Evolutionary conservation across 1,140 invertebrate species (phyloP).

Genomic region (Drosophila melanica): DNA sequence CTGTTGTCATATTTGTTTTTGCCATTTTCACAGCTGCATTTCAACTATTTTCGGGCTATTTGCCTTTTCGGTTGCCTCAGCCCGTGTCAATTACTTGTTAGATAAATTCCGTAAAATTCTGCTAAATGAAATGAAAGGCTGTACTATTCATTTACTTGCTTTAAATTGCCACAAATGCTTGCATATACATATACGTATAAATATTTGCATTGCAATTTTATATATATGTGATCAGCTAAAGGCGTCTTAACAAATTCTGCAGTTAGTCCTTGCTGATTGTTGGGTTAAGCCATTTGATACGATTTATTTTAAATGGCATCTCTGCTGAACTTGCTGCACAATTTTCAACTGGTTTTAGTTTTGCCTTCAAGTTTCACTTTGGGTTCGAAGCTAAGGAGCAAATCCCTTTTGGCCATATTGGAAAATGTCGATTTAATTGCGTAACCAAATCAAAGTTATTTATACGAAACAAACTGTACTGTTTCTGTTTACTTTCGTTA

Average conservation of each 20-base stretch:
- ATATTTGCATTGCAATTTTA: slow-evolving; percentile 12
- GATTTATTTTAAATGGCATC: slow-evolving; percentile 28
- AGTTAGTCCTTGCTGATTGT: slow-evolving; percentile 13
- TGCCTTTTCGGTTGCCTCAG: slow-evolving; percentile 16
- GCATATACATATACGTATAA: background rate
- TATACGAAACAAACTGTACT: background rate
- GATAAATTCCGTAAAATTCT: slow-evolving; percentile 52
- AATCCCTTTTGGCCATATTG: background rate
- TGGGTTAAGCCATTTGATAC: slow-evolving; percentile 10
- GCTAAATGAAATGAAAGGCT: slow-evolving; percentile 46
- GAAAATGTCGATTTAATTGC: background rate
- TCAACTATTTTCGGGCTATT: slow-evolving; percentile 28
- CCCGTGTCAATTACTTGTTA: slow-evolving; percentile 51
- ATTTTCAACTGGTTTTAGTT: background rate
- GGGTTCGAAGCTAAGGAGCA: background rate
- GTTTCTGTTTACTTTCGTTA: no score
- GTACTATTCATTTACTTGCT: slow-evolving; percentile 22
- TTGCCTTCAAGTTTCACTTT: background rate
- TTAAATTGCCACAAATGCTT: slow-evolving; percentile 23
- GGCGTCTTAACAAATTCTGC: slow-evolving; percentile 19
- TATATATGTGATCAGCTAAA: slow-evolving; percentile 18
- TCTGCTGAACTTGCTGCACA: slow-evolving; percentile 6
- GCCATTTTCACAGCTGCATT: slow-evolving; percentile 21
- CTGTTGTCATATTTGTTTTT: slow-evolving; percentile 29
- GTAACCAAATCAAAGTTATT: background rate